A percentile compares a stretch with the other conserved stretches of the same genome.
Evolutionary conservation across 2,797 vertebrate species (phyloP).

Genomic region (Scleropages formosus): DNA sequence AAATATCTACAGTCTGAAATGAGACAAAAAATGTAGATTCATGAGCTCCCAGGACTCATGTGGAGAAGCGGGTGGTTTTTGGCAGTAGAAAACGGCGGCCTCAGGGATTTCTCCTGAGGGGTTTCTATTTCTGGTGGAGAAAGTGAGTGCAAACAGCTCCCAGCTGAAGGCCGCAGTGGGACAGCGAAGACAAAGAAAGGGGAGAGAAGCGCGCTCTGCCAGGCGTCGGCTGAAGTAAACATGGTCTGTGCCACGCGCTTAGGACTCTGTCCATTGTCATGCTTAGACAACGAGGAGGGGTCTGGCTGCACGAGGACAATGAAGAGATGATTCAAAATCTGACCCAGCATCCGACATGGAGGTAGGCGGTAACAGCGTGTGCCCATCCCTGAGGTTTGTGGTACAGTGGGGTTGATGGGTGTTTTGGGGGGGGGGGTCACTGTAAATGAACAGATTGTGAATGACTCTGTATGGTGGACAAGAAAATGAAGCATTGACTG

Average conservation of each 20-base stretch:
- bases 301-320: constrained; percentile 22
- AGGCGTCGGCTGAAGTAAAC: constrained; percentile 54
- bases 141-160: constrained; percentile 58
- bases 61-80: constrained; percentile 42
- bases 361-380: constrained; percentile 36
- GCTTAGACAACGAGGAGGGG: constrained; percentile 40
- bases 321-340: constrained; percentile 54
- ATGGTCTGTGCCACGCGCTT: constrained; percentile 42
- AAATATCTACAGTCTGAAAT: constrained; percentile 45
- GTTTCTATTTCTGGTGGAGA: constrained; percentile 57
- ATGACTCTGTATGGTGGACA: neutral
- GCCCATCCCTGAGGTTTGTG: constrained; percentile 35
- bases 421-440: neutral
- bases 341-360: constrained; percentile 41
- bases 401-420: neutral
- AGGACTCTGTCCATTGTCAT: constrained; percentile 43
- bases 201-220: constrained; percentile 46
- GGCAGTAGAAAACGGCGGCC: constrained; percentile 49
- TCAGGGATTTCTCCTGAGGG: constrained; percentile 51
- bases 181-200: constrained; percentile 44
- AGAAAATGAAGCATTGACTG: neutral
- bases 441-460: constrained; percentile 29
- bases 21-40: constrained; percentile 17
- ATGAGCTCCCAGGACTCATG: constrained; percentile 49
- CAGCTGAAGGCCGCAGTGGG: constrained; percentile 61